These are phyloP conservation scores for Steinernema feltiae DNA, from an alignment of 1,140 invertebrate species.

Conservation along the genomic window DNA sequence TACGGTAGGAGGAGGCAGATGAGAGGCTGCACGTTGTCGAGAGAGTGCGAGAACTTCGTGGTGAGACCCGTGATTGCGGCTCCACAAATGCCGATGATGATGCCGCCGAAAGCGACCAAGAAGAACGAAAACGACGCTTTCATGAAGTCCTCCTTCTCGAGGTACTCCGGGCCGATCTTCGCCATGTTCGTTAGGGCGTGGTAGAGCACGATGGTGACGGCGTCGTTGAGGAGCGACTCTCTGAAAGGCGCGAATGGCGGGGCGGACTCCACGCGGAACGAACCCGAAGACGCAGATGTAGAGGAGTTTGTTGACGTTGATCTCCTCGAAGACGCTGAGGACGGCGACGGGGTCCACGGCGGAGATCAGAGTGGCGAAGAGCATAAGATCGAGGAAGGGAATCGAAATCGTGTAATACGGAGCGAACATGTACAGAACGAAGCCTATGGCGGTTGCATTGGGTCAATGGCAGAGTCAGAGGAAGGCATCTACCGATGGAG, in stretches of 20 bases:
- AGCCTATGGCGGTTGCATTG: constrained; percentile 16
- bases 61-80: constrained; percentile 43
- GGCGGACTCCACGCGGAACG: too few species aligned
- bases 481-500: constrained; percentile 23
- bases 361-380: constrained; percentile 92
- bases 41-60: constrained; percentile 34
- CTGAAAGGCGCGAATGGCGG: too few species aligned
- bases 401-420: constrained; percentile 28
- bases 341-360: constrained; percentile 92
- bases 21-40: constrained; percentile 36
- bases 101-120: constrained; percentile 43
- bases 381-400: constrained; percentile 62
- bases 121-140: constrained; percentile 40
- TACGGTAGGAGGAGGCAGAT: constrained; percentile 36
- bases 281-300: constrained; percentile 99
- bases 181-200: constrained; percentile 44
- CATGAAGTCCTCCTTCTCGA: constrained; percentile 43
- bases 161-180: constrained; percentile 39
- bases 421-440: constrained; percentile 26
- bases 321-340: constrained; percentile 42
- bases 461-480: neutral
- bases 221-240: constrained; percentile 94
- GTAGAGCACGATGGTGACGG: constrained; percentile 81
- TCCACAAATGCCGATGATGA: constrained; percentile 41
- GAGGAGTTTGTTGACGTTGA: constrained; percentile 71